phyloP scores from a whole-genome alignment of 2,888 invertebrate genomes.

The Eurytoma californica region DNA sequence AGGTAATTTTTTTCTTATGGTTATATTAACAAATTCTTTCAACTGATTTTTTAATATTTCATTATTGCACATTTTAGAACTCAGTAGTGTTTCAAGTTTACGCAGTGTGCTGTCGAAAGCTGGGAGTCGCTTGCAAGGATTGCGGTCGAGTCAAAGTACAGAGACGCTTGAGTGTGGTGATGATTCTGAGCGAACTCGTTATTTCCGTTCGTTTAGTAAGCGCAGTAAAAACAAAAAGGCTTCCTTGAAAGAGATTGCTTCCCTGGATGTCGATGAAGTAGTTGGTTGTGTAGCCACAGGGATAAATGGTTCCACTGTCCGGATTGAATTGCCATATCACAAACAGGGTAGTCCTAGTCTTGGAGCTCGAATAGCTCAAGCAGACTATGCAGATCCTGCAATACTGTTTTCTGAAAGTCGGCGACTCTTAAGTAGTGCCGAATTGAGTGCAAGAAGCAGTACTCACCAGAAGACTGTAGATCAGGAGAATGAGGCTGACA shows the following conservation, averaged over 20 bases:
- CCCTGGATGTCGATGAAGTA: constrained; percentile 68
- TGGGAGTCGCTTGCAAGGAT: constrained; percentile 69
- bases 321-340: constrained; percentile 74
- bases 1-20: constrained; percentile 43
- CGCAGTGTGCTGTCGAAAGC: constrained; percentile 73
- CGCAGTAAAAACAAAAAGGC: constrained; percentile 64
- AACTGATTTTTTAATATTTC: background rate
- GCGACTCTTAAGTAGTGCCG: background rate
- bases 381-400: constrained; percentile 90
- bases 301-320: constrained; percentile 31
- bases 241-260: constrained; percentile 62
- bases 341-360: constrained; percentile 88
- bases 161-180: constrained; percentile 73
- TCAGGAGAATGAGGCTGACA: constrained; percentile 28
- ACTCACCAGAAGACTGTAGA: constrained; percentile 31
- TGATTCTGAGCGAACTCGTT: constrained; percentile 61
- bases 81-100: constrained; percentile 37
- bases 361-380: constrained; percentile 91
- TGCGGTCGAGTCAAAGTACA: constrained; percentile 72
- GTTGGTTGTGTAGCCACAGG: constrained; percentile 60
- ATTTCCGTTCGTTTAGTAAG: constrained; percentile 61
- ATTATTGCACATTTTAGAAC: constrained; percentile 60
- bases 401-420: constrained; percentile 76
- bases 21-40: background rate
- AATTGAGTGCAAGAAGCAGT: background rate